phyloP scores from a whole-genome alignment of 23 tunicate genomes.

The Corella eumyota region DNA sequence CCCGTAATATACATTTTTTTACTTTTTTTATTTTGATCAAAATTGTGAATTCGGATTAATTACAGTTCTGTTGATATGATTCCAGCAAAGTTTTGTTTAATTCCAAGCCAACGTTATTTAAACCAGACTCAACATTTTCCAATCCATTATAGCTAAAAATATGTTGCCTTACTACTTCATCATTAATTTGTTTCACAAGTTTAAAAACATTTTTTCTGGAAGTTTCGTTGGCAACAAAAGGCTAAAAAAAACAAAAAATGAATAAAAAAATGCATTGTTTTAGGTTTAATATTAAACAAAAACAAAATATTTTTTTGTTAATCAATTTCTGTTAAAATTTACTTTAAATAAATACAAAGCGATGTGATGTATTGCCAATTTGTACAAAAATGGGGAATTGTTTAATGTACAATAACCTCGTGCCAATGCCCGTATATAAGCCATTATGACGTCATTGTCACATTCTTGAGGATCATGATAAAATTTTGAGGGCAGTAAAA shows the following conservation, averaged over 20 bases:
- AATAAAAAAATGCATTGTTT: no score
- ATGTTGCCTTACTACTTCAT: not conserved
- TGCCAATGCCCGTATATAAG: slow-evolving; percentile 12
- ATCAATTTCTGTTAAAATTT: no score
- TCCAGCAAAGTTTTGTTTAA: no score
- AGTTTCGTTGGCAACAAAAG: not conserved
- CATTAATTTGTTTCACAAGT: not conserved
- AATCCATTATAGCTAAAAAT: not conserved
- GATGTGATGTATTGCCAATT: slow-evolving; percentile 1
- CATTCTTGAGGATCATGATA: not conserved
- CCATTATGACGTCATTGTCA: not conserved
- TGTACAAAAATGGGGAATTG: slow-evolving; percentile 7
- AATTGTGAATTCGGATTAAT: no score
- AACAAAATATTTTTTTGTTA: no score
- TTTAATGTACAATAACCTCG: not conserved
- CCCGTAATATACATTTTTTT: no score
- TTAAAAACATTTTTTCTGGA: not conserved
- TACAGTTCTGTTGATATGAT: no score
- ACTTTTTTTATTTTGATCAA: no score
- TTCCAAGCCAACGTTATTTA: no score
- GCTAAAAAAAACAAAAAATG: not conserved
- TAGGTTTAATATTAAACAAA: no score
- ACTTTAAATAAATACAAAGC: not conserved
- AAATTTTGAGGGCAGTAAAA: not conserved
- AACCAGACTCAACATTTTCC: no score